These are phyloP conservation scores for Andricus quercusramuli DNA, from an alignment of 2,888 invertebrate genomes.

Conservation along the genomic window DNA sequence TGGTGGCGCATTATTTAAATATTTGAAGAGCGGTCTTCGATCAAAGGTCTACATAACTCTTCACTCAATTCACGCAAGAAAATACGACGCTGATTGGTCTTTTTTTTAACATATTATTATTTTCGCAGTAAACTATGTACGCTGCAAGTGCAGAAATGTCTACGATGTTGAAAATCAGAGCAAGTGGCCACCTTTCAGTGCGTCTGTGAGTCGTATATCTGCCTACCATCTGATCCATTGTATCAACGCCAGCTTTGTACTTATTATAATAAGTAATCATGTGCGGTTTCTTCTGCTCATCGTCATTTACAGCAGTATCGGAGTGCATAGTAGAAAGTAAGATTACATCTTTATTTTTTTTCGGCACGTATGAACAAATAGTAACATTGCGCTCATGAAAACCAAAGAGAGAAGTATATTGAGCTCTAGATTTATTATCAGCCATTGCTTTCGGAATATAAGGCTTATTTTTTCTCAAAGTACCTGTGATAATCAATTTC, in stretches of 20 bases:
- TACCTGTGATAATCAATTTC: constrained; percentile 58
- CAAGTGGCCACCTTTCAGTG: too few species aligned
- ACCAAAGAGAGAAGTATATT: constrained; percentile 49
- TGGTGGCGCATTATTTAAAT: constrained; percentile 45
- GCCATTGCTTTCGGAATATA: constrained; percentile 57
- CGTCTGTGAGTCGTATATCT: too few species aligned
- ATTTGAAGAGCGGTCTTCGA: constrained; percentile 54
- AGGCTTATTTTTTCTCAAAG: constrained; percentile 56
- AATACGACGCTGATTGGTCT: constrained; percentile 51
- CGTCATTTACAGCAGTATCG: constrained; percentile 43
- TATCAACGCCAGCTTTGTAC: constrained; percentile 21
- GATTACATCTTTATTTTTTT: constrained; percentile 49
- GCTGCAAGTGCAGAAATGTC: not conserved
- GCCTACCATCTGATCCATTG: constrained; percentile 26
- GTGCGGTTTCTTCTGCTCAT: constrained; percentile 50
- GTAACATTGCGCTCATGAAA: constrained; percentile 58
- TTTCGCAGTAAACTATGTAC: constrained; percentile 54
- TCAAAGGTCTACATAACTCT: constrained; percentile 52
- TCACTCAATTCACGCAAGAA: constrained; percentile 51
- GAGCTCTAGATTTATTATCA: too few species aligned
- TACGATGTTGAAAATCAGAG: too few species aligned
- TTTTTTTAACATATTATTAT: constrained; percentile 56
- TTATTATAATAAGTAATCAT: constrained; percentile 57
- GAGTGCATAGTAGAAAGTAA: constrained; percentile 58
- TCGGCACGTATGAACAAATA: constrained; percentile 57